Conservation (phyloP, 1,140 invertebrate species). For the Drosophila fuyamai region DNA sequence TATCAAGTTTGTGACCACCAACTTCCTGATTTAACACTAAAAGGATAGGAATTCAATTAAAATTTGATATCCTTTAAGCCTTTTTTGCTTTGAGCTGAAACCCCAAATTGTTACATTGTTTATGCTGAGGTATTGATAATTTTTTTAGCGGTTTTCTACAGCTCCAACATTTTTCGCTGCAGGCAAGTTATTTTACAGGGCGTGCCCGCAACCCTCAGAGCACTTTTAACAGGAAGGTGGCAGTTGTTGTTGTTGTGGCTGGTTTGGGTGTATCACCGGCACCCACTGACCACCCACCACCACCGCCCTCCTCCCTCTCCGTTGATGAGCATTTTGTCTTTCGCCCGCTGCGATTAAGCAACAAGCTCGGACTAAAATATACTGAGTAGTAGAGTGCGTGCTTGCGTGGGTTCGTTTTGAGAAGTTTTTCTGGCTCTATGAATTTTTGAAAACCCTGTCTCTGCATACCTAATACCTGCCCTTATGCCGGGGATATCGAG, state of each 20-base stretch:
- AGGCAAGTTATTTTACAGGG: conserved; percentile 49
- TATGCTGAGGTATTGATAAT: neutral
- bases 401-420: conserved; percentile 23
- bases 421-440: conserved; percentile 50
- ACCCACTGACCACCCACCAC: neutral
- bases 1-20: no score
- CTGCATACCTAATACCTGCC: conserved; percentile 28
- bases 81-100: no score
- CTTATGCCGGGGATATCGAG: conserved; percentile 7
- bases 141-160: neutral
- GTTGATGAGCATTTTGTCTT: conserved; percentile 31
- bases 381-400: conserved; percentile 5
- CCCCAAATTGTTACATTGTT: neutral
- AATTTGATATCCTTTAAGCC: no score
- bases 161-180: neutral
- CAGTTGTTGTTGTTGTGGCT: conserved; percentile 2
- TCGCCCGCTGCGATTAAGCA: conserved; percentile 47
- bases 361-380: conserved; percentile 27
- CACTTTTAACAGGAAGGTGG: conserved; percentile 11
- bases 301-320: neutral
- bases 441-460: conserved; percentile 47
- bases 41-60: no score
- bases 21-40: no score
- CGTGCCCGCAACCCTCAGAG: conserved; percentile 12
- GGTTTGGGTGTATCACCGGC: conserved; percentile 25